Base-by-base conservation (phyloP, 2,888 invertebrate genomes). In the Perizoma affinitatum region DNA sequence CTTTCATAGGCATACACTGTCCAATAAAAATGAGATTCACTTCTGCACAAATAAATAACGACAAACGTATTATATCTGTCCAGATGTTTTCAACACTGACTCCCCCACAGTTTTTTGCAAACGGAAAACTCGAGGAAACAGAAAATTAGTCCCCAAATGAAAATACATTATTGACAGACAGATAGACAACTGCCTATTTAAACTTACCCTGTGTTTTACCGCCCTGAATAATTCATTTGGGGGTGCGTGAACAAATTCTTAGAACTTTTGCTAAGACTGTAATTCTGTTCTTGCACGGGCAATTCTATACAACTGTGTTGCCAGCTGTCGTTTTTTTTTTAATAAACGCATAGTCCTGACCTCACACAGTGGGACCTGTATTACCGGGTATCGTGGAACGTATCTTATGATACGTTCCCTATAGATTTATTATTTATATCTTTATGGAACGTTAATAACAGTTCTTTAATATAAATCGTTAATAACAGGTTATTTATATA, bases 181-280 rank as follows among this genome's bases (percentile, higher is more conserved):
- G 83, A 84, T 68, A 79, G 84, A 84, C 82, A 84, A 78, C 72
- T 70, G 75, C 70, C 78, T 75, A 74, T 77, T 76, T 74, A 78
- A 77, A 78, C 78, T 77, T 76, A 79, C 78, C 72, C 75, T 78
- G 78, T 80, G 76, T 79, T 81, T 75, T 74, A 76, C 71, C 70
- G 76, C 73, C 63, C 66, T 86, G 84, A 84, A 84, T 85, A 78
- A 85, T 86, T 86, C 82, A 86, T 84, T 78, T 74, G 70, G 80
- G 83, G 84, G 84, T 79, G 83, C 82, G 81, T 79, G 79, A 76
- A 76, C 76, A 80, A 82, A 82, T 79, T 79, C 65, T 65, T 71
- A 71, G 61, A 82, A 83, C 74, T 81, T 79, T 60, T 53, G 63
- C 55, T 47, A 40, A 48, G 55, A 61, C 49, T 57, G 54, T 43